Base-by-base conservation (phyloP, 2,113 vertebrate species). In the Girardinichthys multiradiatus region DNA sequence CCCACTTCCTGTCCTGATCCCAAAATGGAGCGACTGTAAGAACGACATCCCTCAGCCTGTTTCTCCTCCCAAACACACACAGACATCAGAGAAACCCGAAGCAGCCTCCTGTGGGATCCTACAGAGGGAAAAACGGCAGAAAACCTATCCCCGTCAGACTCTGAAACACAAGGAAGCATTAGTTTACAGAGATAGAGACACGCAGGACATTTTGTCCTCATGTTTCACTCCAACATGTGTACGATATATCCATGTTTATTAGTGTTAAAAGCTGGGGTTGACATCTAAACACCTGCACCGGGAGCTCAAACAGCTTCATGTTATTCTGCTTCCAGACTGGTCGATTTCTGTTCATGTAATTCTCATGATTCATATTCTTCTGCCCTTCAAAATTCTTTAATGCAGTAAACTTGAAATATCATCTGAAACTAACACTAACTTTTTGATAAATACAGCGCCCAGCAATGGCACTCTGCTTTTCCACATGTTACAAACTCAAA, bases 1-100 rank as follows among this genome's bases (percentile, higher is more conserved):
- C 72, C 85, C 83, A 90, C 91, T 92, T 92, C 90, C 91, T 90
- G 87, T 84, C 75, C 84, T 70, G 77, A 74, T 85, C 85, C 87
- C 81, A 89, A 90, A 89, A 90, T 86, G 87, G 87, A 87, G 80
- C 72, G 64, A 83, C 82, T 80, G 82, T 66, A 84, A 82, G 70
- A 83, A 70, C 28, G 73, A 82, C 78, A 79, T 85, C 74, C 65
- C 80, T 79, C 63, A 31, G 68, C n/a, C 69, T 68, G 48, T 28
- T 64, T 80, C 79, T 13, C 54, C 31, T 60, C 0, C 57, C 9
- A 31, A 4, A 30, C 62, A 28, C 64, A 79, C 35, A 86, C 62
- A 85, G 68, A 89, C 71, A 88, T 68, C 78, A 84, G 66, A 89
- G 80, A 87, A 84, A 89, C 68, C 67, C 71, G 59, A 79, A 77